phyloP scores from a whole-genome alignment of 2,888 invertebrate genomes.

The Ophioninae sp. region DNA sequence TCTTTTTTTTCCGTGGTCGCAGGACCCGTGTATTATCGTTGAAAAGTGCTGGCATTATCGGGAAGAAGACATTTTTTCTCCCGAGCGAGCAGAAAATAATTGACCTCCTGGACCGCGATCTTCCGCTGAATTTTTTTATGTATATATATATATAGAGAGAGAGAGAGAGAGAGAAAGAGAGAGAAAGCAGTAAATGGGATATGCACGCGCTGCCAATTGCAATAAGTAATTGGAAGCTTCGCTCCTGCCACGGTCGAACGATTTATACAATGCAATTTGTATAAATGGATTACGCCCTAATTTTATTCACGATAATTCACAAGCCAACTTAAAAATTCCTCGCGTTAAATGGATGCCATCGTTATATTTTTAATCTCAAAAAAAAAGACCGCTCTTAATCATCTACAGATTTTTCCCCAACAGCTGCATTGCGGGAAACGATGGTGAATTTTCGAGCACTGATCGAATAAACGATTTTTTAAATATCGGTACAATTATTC shows the following conservation, averaged over 20 bases:
- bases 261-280: neutral
- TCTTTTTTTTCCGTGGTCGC: constrained; percentile 4
- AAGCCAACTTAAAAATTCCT: neutral
- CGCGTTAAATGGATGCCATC: neutral
- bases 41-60: constrained; percentile 44
- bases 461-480: no score
- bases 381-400: neutral
- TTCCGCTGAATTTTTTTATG: neutral
- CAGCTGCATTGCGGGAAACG: neutral
- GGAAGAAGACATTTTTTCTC: constrained; percentile 32
- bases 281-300: constrained; percentile 32
- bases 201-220: constrained; percentile 41
- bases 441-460: neutral
- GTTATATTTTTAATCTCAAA: neutral
- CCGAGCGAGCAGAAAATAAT: constrained; percentile 46
- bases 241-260: neutral
- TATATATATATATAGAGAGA: neutral
- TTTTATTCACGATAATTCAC: constrained; percentile 20
- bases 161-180: neutral
- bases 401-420: neutral
- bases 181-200: constrained; percentile 28
- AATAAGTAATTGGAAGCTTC: constrained; percentile 31
- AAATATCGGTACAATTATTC: no score
- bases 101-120: constrained; percentile 17
- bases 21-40: constrained; percentile 8